Evolutionary conservation across 2,113 vertebrate genomes (phyloP), one percentile per base, ranked within the genome.

Genomic region (Andinoacara biseriatus): DNA sequence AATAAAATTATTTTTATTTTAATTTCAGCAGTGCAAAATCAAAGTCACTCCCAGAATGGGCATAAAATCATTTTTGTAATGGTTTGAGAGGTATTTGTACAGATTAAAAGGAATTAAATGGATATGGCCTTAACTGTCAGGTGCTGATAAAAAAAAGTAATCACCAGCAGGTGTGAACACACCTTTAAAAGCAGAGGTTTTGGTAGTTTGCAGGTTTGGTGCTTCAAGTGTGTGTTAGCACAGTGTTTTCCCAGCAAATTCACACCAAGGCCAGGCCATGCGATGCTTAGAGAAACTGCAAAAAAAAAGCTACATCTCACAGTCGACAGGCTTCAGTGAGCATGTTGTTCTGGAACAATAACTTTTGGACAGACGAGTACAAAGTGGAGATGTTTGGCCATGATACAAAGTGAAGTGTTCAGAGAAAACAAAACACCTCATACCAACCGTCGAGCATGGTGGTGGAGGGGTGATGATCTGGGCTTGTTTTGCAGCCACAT

Each of bases 291-390:
- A 69, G 40, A 69, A 49, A 69, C 65, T 49, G 24, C 43, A 69
- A 69, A 65, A 67, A 1, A 0, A 33, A 43, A 49, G 24, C 65
- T 69, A 29, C 24, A 13, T 52, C 15, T 29, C 43, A 29, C 0
- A 29, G 22, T 29, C 24, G 29, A 49, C 43, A 49, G 65, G 24
- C 65, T 0, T 69, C 65, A 13, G 17, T 69, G 2, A 49, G 49
- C 65, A 69, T 31, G 63, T 69, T 49, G 43, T 67, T 67, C 17
- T 26, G 15, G 63, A 49, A 49, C 43, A 69, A 29, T 49, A n/a
- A 49, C 24, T 24, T 5, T 38, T 65, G 38, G 61, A 65, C 11
- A 24, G 35, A 65, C 13, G 14, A 65, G 61, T 24, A 1, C 61
- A 65, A 24, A 24, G 0, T 15, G 0, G 4, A 65, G 3, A 65